Evolutionary conservation across 1,140 invertebrate species (phyloP).

Genomic region (Heliconius himera): DNA sequence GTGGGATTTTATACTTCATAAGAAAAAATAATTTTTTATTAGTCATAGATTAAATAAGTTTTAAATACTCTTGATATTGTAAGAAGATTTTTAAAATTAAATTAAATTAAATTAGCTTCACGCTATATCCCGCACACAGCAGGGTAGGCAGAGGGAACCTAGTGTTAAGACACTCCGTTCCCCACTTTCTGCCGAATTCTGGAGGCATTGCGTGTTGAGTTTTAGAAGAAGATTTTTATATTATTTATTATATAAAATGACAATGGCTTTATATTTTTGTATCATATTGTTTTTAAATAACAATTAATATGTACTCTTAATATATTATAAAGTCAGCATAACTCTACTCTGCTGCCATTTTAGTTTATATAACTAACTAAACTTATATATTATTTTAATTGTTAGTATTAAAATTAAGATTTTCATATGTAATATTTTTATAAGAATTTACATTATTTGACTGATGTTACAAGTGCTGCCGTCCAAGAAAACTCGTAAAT

Average conservation of each 20-base stretch:
- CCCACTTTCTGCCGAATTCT: no score
- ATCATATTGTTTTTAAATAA: not conserved
- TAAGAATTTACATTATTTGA: not conserved
- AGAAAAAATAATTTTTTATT: constrained; percentile 59
- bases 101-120: no score
- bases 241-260: not conserved
- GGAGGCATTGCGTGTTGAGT: no score
- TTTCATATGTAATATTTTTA: not conserved
- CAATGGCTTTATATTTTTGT: constrained; percentile 8
- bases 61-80: not conserved
- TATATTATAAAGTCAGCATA: not conserved
- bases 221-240: not conserved
- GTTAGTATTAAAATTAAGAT: not conserved
- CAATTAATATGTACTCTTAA: not conserved
- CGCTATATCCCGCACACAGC: no score
- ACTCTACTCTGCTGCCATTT: not conserved
- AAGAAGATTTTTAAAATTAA: no score
- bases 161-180: no score
- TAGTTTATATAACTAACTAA: not conserved
- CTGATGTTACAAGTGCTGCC: constrained; percentile 23
- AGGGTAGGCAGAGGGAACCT: no score
- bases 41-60: not conserved
- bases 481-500: constrained; percentile 32
- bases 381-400: not conserved
- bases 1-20: constrained; percentile 97